Conservation (phyloP, 2,797 vertebrate species). For the Sarcophilus harrisii region DNA sequence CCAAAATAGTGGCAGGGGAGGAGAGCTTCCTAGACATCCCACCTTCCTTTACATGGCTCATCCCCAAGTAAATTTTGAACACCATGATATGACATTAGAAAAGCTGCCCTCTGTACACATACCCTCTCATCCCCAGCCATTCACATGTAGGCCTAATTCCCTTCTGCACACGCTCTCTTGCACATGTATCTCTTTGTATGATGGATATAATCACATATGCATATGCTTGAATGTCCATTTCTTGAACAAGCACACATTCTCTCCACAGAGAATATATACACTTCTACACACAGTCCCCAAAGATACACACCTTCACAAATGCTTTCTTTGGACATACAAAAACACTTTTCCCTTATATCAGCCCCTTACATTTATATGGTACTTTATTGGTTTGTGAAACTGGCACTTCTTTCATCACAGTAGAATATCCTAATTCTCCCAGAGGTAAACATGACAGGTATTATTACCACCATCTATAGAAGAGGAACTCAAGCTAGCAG, state of each 20-base stretch:
- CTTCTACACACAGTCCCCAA: neutral
- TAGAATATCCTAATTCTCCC: neutral
- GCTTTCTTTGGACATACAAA: neutral
- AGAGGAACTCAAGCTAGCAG: neutral
- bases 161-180: neutral
- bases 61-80: neutral
- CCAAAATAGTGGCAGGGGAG: neutral
- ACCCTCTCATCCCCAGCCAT: neutral
- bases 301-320: neutral
- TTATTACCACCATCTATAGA: neutral
- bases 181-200: neutral
- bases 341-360: neutral
- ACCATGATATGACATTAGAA: neutral
- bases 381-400: neutral
- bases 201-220: neutral
- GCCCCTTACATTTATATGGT: neutral
- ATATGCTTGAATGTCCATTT: neutral
- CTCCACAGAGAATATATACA: neutral
- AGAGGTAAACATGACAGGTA: neutral
- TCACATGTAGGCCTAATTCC: neutral
- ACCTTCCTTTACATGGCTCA: neutral
- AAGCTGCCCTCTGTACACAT: neutral
- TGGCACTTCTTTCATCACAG: neutral
- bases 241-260: neutral
- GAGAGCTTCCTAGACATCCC: neutral